Base-by-base conservation (phyloP, 1,140 invertebrate species). In the Lucilia sericata region DNA sequence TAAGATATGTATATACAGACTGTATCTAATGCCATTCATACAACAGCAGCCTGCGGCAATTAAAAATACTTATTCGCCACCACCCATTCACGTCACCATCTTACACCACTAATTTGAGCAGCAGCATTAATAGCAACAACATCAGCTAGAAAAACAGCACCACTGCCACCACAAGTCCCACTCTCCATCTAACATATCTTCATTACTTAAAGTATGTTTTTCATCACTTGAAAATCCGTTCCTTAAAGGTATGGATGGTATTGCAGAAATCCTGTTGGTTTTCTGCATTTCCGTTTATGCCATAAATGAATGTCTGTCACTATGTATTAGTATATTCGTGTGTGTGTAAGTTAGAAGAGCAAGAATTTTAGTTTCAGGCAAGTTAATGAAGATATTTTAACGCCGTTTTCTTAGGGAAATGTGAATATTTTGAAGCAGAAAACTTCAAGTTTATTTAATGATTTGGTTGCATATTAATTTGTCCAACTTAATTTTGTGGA, bases 41-140 rank as follows among this genome's bases (percentile, higher is more conserved):
- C 76, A 80, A 80, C 76, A 80, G 42, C 76, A 49, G 76, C 76
- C 76, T 49, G 19, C 42, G 21, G 76, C 76, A 80, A 80, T 80
- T 80, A 80, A 80, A 80, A 80, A 21, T 51, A 51, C 42, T 25
- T 80, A 13, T 25, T 70, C 65, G 21, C 21, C 8, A 70, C 60
- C 60, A 21, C 19, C 60, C 60, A 70, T 70, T 70, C n/a, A 19
- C 65, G n/a, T 70, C 65, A 25, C 5, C 65, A 70, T 70, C 10
- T 70, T 70, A 19, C n/a, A 21, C 65, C 65, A 70, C 65, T 70
- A 70, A 70, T 70, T 60, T 60, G 14, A n/a, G 55, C 5, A 60
- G 55, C 55, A 60, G 17, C 13, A 70, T 60, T 7, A n/a, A 14
- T 2, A 60, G 55, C 55, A 60, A n/a, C 0, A 70, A 70, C 65